Base-by-base conservation (phyloP, 2,888 invertebrate genomes). In the Deilephila porcellus region DNA sequence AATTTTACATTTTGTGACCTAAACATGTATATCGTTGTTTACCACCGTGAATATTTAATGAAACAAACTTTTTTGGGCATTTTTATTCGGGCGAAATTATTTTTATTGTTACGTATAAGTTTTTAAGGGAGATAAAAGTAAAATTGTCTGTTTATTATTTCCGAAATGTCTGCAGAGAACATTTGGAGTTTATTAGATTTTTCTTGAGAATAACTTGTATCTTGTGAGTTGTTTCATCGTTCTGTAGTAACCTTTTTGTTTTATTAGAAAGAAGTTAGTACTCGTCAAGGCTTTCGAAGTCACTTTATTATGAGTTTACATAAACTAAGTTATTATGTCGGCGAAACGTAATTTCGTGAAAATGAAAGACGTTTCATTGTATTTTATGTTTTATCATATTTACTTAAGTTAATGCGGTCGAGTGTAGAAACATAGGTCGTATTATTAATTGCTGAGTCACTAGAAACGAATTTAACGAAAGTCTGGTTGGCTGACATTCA, bases 1-100 rank as follows among this genome's bases (percentile, higher is more conserved):
- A 80, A 82, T 83, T 80, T 81, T 73, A 80, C 78, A 81, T 80
- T 86, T 82, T 81, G 80, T 82, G 79, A 81, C 81, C 79, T 76
- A 80, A 74, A 71, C 75, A 74, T 76, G 70, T 71, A 76, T 75
- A 79, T 81, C 79, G 80, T 80, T 76, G 76, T 74, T 76, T 77
- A 76, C 72, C 74, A 77, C 77, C 79, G 75, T 74, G 77, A 80
- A 80, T 80, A 79, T 81, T 76, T 78, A 78, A 80, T 59, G 56
- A 29, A 29, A 71, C 45, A 45, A 60, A 29, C 34, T 20, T 60
- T 37, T 71, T 71, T 60, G 34, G 52, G 17, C 45, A 52, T 67
- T 67, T 67, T 67, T 67, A 67, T 67, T 67, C 45, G 2, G 19
- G 5, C 20, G 25, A 67, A 67, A 67, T 52, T 67, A 67, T 67